Evolutionary conservation across 2,888 invertebrate genomes (phyloP).

Genomic region (Heliconius hortense): DNA sequence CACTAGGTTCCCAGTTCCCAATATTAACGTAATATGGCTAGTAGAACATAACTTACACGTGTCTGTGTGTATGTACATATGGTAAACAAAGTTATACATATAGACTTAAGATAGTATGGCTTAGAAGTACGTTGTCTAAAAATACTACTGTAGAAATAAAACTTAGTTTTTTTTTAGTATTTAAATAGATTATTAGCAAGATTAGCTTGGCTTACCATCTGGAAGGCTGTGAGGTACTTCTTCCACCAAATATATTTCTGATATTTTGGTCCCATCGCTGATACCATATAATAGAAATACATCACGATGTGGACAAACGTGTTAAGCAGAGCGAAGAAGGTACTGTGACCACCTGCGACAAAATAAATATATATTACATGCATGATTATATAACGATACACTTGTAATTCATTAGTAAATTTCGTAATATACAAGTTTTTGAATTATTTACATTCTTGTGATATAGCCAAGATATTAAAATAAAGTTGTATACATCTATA

Average conservation of each 20-base stretch:
- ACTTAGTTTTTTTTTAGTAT: too few relatives aligned
- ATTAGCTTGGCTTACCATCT: constrained; percentile 87
- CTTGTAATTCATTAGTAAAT: too few relatives aligned
- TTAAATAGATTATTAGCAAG: background rate
- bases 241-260: constrained; percentile 99
- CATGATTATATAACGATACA: too few relatives aligned
- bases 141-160: too few relatives aligned
- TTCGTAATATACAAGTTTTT: too few relatives aligned
- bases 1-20: background rate
- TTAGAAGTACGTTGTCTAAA: too few relatives aligned
- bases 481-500: too few relatives aligned
- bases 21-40: background rate
- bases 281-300: constrained; percentile 98
- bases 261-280: constrained; percentile 96
- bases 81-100: background rate
- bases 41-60: background rate
- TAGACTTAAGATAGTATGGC: background rate
- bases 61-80: background rate
- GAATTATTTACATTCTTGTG: too few relatives aligned
- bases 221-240: constrained; percentile 96
- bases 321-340: constrained; percentile 96
- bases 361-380: constrained; percentile 14
- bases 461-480: too few relatives aligned
- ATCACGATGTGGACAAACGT: constrained; percentile 98
- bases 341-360: constrained; percentile 94